Evolutionary conservation across 2,113 vertebrate genomes (phyloP).

Genomic region (Neopipo cinnamomea): DNA sequence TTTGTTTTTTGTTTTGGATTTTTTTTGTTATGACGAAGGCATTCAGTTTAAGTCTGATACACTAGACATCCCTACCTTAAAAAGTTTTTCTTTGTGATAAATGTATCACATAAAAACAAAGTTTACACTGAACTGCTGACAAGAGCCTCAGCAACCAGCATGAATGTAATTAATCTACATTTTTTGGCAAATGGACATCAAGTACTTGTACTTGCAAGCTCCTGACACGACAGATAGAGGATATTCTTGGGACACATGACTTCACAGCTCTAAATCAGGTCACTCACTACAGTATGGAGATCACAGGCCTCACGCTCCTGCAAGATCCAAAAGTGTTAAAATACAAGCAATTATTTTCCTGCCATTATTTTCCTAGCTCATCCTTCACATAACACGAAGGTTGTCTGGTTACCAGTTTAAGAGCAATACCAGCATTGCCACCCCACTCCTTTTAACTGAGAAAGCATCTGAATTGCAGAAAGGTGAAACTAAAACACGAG

Average conservation of each 20-base stretch:
- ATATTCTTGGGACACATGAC: constrained; percentile 48
- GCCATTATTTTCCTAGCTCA: background rate
- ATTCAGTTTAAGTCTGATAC: background rate
- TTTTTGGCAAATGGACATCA: constrained; percentile 53
- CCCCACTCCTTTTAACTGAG: background rate
- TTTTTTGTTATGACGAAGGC: background rate
- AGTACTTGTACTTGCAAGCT: constrained; percentile 36
- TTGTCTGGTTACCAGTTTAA: background rate
- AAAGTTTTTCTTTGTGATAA: background rate
- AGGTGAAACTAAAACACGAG: background rate
- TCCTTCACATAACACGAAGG: background rate
- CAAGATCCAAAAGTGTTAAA: background rate
- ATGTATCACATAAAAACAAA: background rate
- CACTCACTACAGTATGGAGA: background rate
- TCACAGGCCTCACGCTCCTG: background rate
- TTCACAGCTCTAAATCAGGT: constrained; percentile 55
- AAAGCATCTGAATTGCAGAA: background rate
- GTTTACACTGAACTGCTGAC: background rate
- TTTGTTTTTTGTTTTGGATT: background rate
- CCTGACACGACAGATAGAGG: background rate
- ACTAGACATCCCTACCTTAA: background rate
- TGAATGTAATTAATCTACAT: constrained; percentile 25
- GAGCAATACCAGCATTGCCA: background rate
- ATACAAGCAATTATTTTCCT: background rate
- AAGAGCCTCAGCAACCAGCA: constrained; percentile 13